Conservation (phyloP, 2,113 vertebrate species). For the Aramus guarauna region DNA sequence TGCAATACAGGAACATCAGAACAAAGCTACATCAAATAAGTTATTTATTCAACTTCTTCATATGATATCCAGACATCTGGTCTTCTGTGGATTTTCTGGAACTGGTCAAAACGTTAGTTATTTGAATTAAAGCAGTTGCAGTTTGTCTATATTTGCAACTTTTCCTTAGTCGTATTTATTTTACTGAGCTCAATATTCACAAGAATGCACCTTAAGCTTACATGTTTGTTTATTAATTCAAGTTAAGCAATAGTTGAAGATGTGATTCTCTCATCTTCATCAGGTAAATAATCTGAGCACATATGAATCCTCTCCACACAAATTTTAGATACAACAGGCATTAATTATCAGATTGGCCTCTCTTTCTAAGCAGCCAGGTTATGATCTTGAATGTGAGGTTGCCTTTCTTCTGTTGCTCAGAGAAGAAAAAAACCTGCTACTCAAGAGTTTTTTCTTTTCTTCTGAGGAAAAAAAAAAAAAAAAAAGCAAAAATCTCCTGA, state of each 20-base stretch:
- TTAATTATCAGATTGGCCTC: background rate
- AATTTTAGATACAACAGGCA: background rate
- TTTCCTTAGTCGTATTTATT: background rate
- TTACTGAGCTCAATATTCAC: background rate
- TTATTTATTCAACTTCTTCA: background rate
- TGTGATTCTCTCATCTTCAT: background rate
- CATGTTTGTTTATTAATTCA: background rate
- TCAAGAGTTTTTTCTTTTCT: background rate
- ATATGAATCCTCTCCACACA: background rate
- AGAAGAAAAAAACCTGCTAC: background rate
- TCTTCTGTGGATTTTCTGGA: background rate
- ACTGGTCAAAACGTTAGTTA: background rate
- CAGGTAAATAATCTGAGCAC: background rate
- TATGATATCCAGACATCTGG: background rate
- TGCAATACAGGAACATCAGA: background rate
- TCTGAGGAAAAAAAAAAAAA: no score
- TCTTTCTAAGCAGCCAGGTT: background rate
- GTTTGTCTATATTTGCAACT: background rate
- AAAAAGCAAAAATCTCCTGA: background rate
- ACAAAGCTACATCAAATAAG: background rate
- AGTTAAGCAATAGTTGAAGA: background rate
- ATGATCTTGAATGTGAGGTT: fast-evolving
- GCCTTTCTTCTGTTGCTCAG: background rate
- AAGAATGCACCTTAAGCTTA: background rate
- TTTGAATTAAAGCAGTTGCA: background rate